Conservation (phyloP, 2,113 vertebrate genomes). For the Albula glossodonta region DNA sequence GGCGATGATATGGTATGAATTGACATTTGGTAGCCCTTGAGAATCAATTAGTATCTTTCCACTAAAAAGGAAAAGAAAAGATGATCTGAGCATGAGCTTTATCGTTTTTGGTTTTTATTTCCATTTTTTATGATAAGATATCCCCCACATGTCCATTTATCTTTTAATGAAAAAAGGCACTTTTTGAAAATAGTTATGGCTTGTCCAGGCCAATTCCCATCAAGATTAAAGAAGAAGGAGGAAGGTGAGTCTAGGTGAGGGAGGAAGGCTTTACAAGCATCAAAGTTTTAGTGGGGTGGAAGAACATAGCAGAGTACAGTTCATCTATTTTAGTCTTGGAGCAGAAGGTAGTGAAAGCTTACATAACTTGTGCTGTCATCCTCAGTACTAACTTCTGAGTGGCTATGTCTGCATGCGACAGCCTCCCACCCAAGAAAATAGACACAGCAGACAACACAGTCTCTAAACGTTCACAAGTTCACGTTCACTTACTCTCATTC, state of each 20-base stretch:
- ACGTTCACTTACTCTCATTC: too few species aligned
- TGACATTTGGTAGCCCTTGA: not conserved
- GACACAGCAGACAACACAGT: constrained; percentile 21
- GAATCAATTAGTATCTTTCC: constrained; percentile 18
- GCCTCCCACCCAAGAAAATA: not conserved
- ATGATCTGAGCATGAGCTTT: not conserved
- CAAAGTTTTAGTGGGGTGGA: not conserved
- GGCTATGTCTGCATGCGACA: not conserved
- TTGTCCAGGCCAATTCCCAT: not conserved
- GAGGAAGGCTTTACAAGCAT: not conserved
- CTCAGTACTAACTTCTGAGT: not conserved
- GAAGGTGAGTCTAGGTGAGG: not conserved
- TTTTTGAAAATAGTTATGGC: constrained; percentile 7
- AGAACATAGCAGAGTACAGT: not conserved
- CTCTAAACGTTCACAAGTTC: constrained; percentile 20
- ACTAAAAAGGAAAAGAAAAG: not conserved
- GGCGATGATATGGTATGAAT: not conserved
- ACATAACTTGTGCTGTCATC: constrained; percentile 15
- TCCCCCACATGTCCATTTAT: not conserved
- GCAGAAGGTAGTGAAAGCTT: not conserved
- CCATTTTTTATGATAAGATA: not conserved
- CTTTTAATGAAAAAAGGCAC: not conserved
- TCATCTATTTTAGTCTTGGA: not conserved
- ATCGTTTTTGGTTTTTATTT: not conserved
- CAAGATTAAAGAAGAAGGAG: not conserved